These are phyloP conservation scores for Diglossa cyanea DNA, from an alignment of 2,797 vertebrate species.

Conservation along the genomic window DNA sequence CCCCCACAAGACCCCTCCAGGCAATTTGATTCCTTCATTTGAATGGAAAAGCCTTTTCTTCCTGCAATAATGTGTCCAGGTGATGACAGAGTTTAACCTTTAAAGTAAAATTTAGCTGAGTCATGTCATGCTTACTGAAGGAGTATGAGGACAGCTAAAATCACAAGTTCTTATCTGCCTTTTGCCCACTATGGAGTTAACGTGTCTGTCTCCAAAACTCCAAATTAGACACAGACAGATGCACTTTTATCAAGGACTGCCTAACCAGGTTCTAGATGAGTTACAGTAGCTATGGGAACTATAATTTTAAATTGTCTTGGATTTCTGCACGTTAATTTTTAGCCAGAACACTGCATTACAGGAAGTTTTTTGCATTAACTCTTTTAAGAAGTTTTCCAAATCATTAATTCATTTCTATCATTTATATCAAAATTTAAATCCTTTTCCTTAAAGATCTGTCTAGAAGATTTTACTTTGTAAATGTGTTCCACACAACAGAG, in stretches of 20 bases:
- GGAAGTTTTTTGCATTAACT: neutral
- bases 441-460: neutral
- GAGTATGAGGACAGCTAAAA: neutral
- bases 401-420: neutral
- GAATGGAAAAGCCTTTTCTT: neutral
- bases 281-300: constrained; percentile 48
- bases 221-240: neutral
- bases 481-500: neutral
- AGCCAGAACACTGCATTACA: neutral
- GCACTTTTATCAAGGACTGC: neutral
- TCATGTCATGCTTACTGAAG: neutral
- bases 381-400: neutral
- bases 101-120: neutral
- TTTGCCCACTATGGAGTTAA: neutral
- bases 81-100: neutral
- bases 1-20: neutral
- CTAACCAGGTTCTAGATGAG: neutral
- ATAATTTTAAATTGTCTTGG: constrained; percentile 6
- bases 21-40: neutral
- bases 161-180: neutral
- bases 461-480: neutral
- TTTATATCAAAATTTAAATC: neutral
- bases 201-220: neutral
- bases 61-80: neutral
- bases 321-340: constrained; percentile 7